Conservation (phyloP, 1,140 invertebrate genomes). For the Pogonognathellus flavescens region DNA sequence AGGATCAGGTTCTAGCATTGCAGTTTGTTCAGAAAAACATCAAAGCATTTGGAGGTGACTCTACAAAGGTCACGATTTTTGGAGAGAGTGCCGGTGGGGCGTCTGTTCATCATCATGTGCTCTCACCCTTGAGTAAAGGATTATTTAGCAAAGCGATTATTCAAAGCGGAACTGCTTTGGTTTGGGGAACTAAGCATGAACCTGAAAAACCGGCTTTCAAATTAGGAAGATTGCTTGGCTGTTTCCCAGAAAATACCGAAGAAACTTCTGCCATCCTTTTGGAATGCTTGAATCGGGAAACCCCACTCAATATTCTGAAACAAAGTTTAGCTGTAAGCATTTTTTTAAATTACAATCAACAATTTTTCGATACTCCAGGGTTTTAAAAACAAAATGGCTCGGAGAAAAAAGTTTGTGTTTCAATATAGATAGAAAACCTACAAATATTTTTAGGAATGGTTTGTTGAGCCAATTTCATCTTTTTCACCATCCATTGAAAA, state of each 20-base stretch:
- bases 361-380: neutral
- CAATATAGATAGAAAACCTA: too few species aligned
- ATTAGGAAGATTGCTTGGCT: neutral
- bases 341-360: neutral
- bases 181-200: neutral
- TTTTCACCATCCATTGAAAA: neutral
- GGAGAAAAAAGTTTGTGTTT: too few species aligned
- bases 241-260: neutral
- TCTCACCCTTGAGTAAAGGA: neutral
- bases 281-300: neutral
- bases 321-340: neutral
- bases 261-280: neutral
- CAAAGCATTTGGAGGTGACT: slow-evolving; percentile 31
- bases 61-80: neutral
- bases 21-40: slow-evolving; percentile 51
- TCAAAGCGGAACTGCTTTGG: neutral
- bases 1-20: slow-evolving; percentile 47
- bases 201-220: neutral
- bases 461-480: neutral
- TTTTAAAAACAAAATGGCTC: too few species aligned
- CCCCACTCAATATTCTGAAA: neutral
- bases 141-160: neutral
- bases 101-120: neutral
- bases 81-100: neutral
- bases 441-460: neutral